These are phyloP conservation scores for Cheilosia grossa DNA, from an alignment of 2,888 invertebrate genomes.

Conservation along the genomic window DNA sequence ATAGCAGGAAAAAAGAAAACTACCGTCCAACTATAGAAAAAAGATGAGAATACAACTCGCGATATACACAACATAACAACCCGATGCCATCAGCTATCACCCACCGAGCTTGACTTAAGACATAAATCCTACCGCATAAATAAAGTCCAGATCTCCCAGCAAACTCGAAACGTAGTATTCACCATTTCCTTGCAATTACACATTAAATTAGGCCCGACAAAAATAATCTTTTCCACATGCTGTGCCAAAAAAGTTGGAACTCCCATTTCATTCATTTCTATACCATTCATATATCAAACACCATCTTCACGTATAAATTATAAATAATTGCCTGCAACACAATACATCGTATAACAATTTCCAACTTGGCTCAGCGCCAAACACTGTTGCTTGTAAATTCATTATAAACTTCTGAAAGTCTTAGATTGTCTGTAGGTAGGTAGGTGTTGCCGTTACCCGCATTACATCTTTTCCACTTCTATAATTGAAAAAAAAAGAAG, in stretches of 20 bases:
- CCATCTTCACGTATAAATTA: neutral
- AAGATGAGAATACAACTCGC: too few species aligned
- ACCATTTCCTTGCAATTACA: neutral
- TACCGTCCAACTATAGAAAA: too few species aligned
- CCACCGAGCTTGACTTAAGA: too few species aligned
- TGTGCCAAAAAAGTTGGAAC: neutral
- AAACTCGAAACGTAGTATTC: neutral
- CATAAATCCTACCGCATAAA: too few species aligned
- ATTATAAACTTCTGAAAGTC: constrained; percentile 14
- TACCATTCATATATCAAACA: constrained; percentile 1
- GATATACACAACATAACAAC: too few species aligned
- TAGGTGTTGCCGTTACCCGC: neutral
- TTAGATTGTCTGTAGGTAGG: neutral
- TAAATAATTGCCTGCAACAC: constrained; percentile 54
- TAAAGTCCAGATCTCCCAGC: too few species aligned
- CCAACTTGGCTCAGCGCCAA: constrained; percentile 49
- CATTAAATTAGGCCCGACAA: neutral
- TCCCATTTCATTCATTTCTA: neutral
- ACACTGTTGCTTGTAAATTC: constrained; percentile 44
- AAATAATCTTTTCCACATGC: neutral
- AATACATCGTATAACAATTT: constrained; percentile 27
- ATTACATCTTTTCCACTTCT: constrained; percentile 7
- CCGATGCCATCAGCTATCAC: too few species aligned
- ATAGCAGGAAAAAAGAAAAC: too few species aligned
- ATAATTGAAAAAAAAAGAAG: constrained; percentile 43